Evolutionary conservation across 2,113 vertebrate genomes (phyloP).

Genomic region (Himantopus leucocephalus): DNA sequence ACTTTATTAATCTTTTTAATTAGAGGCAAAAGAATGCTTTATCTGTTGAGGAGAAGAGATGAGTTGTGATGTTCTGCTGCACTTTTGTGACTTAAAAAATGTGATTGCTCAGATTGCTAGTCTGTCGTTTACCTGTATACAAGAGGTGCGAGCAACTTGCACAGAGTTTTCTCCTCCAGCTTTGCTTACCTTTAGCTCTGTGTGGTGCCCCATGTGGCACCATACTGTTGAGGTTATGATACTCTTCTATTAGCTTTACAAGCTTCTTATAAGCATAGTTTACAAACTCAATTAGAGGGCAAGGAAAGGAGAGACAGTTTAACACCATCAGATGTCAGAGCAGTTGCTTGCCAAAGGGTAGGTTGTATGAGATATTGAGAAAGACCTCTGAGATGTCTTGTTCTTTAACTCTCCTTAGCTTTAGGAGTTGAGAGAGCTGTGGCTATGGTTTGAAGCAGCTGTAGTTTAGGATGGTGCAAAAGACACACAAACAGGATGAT

Average conservation of each 20-base stretch:
- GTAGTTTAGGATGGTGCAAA: not conserved
- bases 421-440: not conserved
- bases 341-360: not conserved
- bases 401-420: not conserved
- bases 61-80: conserved; percentile 70
- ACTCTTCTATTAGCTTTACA: not conserved
- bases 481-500: not conserved
- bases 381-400: not conserved
- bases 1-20: conserved; percentile 81
- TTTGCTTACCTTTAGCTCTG: not conserved
- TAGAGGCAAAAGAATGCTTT: conserved; percentile 83
- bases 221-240: not conserved
- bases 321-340: not conserved
- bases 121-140: conserved; percentile 74
- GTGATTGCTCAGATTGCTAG: conserved; percentile 69
- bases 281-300: not conserved
- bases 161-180: not conserved
- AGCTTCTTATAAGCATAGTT: not conserved
- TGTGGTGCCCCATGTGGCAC: not conserved
- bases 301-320: not conserved
- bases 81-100: conserved; percentile 77
- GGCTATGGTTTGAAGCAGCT: not conserved
- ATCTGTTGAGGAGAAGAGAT: conserved; percentile 79
- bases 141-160: conserved; percentile 52
- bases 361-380: not conserved